phyloP scores from a whole-genome alignment of 2,797 vertebrate species.

The Acipenser ruthenus region DNA sequence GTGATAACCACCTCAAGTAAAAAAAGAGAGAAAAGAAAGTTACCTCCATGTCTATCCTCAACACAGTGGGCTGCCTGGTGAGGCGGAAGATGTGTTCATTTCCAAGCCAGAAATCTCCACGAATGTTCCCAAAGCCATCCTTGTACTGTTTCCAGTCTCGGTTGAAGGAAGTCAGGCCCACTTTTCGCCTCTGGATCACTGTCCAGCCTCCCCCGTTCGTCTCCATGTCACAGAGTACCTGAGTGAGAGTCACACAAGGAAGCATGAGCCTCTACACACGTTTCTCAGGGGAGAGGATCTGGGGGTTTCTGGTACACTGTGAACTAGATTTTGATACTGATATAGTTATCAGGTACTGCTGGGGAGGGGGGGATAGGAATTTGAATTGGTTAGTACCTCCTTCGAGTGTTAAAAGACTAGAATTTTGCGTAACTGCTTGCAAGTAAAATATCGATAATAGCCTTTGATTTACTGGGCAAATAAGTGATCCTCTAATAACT shows the following conservation, averaged over 20 bases:
- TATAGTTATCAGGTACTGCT: no score
- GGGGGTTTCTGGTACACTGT: background rate
- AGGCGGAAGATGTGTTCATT: constrained; percentile 89
- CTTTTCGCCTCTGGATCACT: constrained; percentile 84
- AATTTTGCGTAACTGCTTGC: no score
- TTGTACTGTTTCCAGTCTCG: constrained; percentile 93
- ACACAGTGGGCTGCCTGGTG: constrained; percentile 74
- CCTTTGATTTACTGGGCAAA: no score
- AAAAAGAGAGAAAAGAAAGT: constrained; percentile 5
- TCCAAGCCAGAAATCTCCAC: constrained; percentile 95
- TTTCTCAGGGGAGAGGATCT: background rate
- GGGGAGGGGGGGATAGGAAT: no score
- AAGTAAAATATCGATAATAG: no score
- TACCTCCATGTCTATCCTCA: constrained; percentile 89
- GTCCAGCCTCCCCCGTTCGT: constrained; percentile 92
- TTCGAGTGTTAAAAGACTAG: no score
- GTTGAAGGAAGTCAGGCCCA: constrained; percentile 82
- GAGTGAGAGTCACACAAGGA: constrained; percentile 5
- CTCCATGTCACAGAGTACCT: constrained; percentile 97
- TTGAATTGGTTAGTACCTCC: no score
- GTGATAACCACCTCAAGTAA: no score
- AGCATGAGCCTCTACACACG: no score
- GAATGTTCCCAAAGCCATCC: constrained; percentile 83
- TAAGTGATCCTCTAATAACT: no score
- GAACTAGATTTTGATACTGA: background rate